Evolutionary conservation across 2,888 invertebrate genomes (phyloP).

Genomic region (Amblyjoppa proteus): DNA sequence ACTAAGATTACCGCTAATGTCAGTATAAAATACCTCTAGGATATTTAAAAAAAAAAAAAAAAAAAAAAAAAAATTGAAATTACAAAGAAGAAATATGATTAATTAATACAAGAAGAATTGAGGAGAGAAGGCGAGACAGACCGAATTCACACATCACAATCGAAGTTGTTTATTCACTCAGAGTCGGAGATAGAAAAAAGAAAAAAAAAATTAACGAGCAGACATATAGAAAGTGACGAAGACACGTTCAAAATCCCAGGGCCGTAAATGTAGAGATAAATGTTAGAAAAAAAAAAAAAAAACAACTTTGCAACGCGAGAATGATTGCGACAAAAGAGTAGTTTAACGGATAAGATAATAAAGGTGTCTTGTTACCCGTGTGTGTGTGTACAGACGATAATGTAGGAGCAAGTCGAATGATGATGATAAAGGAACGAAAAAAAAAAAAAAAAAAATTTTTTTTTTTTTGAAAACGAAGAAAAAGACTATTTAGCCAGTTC

Average conservation of each 20-base stretch:
- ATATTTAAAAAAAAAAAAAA: slow-evolving; percentile 39
- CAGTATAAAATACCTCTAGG: slow-evolving; percentile 22
- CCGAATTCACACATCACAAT: slow-evolving; percentile 36
- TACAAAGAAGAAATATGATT: slow-evolving; percentile 14
- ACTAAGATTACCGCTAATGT: slow-evolving; percentile 34
- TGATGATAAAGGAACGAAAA: background rate
- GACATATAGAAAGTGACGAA: slow-evolving; percentile 55
- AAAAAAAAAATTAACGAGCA: slow-evolving; percentile 17
- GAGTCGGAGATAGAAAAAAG: slow-evolving; percentile 20
- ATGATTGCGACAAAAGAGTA: slow-evolving; percentile 25
- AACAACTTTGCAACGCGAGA: slow-evolving; percentile 23
- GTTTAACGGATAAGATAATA: slow-evolving; percentile 41
- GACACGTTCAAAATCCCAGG: slow-evolving; percentile 22
- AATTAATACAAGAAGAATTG: slow-evolving; percentile 11
- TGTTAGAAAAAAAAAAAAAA: slow-evolving; percentile 42
- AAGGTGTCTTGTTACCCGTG: slow-evolving; percentile 70
- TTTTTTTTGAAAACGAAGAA: background rate
- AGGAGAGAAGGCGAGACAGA: slow-evolving; percentile 19
- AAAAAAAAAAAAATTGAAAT: slow-evolving; percentile 15
- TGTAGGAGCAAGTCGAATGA: slow-evolving; percentile 3
- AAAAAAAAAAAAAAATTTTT: slow-evolving; percentile 18
- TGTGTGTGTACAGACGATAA: slow-evolving; percentile 25
- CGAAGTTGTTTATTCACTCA: slow-evolving; percentile 36
- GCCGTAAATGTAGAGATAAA: slow-evolving; percentile 35
- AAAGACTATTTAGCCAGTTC: slow-evolving; percentile 3